Evolutionary conservation across 1,140 invertebrate genomes (phyloP).

Genomic region (Heliconius eleuchia): DNA sequence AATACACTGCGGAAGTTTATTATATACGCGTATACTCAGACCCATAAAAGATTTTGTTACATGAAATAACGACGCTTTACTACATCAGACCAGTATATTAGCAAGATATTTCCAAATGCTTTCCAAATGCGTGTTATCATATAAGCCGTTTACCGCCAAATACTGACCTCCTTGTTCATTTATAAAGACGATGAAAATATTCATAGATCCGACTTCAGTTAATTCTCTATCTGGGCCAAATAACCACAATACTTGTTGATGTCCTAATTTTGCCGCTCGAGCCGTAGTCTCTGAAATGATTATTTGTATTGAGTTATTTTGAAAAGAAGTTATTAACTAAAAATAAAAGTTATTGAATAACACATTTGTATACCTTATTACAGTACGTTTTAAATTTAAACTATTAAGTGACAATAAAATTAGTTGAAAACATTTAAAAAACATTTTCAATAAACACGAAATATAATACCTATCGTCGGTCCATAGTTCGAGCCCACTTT

Average conservation of each 20-base stretch:
- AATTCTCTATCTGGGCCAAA: constrained; percentile 96
- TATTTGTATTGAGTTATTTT: background rate
- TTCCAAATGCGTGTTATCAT: no score
- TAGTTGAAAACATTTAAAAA: background rate
- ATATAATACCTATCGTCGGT: constrained; percentile 85
- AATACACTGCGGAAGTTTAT: no score
- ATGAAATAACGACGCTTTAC: constrained; percentile 29
- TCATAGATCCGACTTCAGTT: constrained; percentile 99
- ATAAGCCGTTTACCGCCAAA: background rate
- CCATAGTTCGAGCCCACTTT: constrained; percentile 98
- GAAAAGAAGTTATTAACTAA: no score
- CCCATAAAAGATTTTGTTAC: background rate
- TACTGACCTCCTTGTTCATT: constrained; percentile 93
- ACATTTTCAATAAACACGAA: background rate
- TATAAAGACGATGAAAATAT: constrained; percentile 95
- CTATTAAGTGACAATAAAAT: background rate
- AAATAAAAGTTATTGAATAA: background rate
- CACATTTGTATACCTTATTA: background rate
- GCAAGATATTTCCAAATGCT: background rate
- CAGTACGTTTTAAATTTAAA: background rate
- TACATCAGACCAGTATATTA: constrained; percentile 23
- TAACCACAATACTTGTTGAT: constrained; percentile 98
- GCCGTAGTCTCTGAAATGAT: constrained; percentile 85
- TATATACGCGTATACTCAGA: no score
- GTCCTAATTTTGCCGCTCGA: constrained; percentile 88